Conservation (phyloP, 2,888 invertebrate species). For the Lithophane socia region DNA sequence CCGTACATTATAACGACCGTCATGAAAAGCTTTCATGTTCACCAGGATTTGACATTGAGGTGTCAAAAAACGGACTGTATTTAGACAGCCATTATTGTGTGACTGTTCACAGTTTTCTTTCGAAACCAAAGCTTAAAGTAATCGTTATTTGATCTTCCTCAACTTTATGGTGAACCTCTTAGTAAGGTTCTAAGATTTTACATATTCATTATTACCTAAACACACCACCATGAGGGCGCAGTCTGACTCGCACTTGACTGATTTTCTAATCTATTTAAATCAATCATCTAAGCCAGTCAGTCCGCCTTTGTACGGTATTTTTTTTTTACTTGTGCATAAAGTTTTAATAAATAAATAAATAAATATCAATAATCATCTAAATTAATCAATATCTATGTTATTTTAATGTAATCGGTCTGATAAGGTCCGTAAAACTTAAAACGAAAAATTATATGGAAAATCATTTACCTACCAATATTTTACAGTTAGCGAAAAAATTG, state of each 20-base stretch:
- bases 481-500: background rate
- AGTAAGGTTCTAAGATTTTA: background rate
- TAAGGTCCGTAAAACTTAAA: background rate
- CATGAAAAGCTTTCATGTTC: no score
- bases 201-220: background rate
- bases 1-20: background rate
- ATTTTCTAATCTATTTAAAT: constrained; percentile 7
- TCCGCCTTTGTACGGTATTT: no score
- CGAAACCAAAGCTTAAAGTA: background rate
- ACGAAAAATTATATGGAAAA: background rate
- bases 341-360: no score
- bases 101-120: background rate
- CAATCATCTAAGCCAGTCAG: no score
- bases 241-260: no score
- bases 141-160: background rate
- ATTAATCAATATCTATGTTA: background rate
- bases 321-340: no score
- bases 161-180: background rate
- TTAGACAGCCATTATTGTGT: background rate
- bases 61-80: background rate
- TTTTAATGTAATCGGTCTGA: background rate
- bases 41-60: background rate
- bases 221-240: no score
- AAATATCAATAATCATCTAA: no score
- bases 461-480: background rate